A percentile compares a stretch with the other conserved stretches of the same genome.
Evolutionary conservation across 2,797 vertebrate genomes (phyloP).

Genomic region (Phataginus tetradactyla): DNA sequence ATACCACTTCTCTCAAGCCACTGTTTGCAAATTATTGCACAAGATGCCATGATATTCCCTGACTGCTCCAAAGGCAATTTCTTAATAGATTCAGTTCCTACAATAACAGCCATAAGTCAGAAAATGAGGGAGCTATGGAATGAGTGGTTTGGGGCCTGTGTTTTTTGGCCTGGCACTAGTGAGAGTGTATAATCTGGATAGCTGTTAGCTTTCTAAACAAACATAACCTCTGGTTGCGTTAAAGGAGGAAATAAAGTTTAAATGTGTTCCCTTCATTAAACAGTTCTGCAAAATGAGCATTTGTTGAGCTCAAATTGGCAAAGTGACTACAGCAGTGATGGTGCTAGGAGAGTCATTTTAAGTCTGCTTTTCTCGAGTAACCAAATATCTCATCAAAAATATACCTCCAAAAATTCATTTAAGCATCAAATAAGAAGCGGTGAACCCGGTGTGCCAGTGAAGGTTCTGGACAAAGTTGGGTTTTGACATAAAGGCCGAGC

Average conservation of each 20-base stretch:
- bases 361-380: background rate
- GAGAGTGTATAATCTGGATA: conserved; percentile 83
- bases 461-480: too few species aligned
- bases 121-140: conserved; percentile 81
- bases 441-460: background rate
- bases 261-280: conserved; percentile 79
- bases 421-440: background rate
- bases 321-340: background rate
- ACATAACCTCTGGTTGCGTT: conserved; percentile 83
- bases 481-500: background rate
- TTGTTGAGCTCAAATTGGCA: conserved; percentile 70
- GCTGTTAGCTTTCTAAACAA: conserved; percentile 87
- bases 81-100: conserved; percentile 86
- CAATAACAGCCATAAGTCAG: conserved; percentile 87
- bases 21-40: conserved; percentile 82
- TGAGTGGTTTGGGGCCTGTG: conserved; percentile 84
- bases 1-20: conserved; percentile 77
- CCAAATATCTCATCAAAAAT: background rate
- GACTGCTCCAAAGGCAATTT: conserved; percentile 78
- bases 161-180: conserved; percentile 84
- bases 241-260: conserved; percentile 78
- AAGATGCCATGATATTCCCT: conserved; percentile 77
- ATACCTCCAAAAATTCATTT: background rate
- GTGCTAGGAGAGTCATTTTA: background rate
- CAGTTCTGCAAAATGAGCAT: conserved; percentile 67